Percentiles rank a stretch among this genome's conserved stretches.
These are phyloP conservation scores for Catagonus wagneri DNA, from an alignment of 2,113 vertebrate species.

Conservation along the genomic window DNA sequence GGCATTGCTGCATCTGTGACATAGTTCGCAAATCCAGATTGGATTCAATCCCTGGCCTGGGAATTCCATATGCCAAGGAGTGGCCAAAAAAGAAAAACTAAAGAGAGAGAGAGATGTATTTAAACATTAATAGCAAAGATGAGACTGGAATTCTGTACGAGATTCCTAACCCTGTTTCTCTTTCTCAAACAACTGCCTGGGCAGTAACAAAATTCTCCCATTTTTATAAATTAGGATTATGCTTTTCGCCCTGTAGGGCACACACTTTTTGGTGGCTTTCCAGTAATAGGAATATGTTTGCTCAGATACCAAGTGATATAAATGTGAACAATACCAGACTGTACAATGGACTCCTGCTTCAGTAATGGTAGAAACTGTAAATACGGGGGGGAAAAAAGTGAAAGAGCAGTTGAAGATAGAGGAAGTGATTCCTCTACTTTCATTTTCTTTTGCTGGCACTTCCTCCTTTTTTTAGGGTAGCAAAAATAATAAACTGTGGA, in stretches of 20 bases:
- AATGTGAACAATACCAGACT: background rate
- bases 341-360: background rate
- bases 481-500: conserved; percentile 10
- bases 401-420: conserved; percentile 50
- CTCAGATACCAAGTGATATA: conserved; percentile 21
- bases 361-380: conserved; percentile 44
- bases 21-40: too few relatives aligned
- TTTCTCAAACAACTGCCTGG: conserved; percentile 23
- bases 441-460: conserved; percentile 59
- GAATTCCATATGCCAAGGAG: too few relatives aligned
- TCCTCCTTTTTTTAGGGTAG: conserved; percentile 50
- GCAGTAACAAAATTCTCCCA: conserved; percentile 8
- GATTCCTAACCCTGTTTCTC: conserved; percentile 3
- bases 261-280: conserved; percentile 18
- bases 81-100: too few relatives aligned
- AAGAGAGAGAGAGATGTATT: background rate
- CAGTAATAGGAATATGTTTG: conserved; percentile 43
- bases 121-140: conserved; percentile 32
- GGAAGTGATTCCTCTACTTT: conserved; percentile 57
- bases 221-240: conserved; percentile 32
- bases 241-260: background rate
- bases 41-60: too few relatives aligned
- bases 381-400: background rate
- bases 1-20: too few relatives aligned
- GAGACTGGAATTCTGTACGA: background rate